A percentile compares a stretch with the other conserved stretches of the same genome.
phyloP scores from a whole-genome alignment of 2,888 invertebrate genomes.

The Hoplodrina blanda region DNA sequence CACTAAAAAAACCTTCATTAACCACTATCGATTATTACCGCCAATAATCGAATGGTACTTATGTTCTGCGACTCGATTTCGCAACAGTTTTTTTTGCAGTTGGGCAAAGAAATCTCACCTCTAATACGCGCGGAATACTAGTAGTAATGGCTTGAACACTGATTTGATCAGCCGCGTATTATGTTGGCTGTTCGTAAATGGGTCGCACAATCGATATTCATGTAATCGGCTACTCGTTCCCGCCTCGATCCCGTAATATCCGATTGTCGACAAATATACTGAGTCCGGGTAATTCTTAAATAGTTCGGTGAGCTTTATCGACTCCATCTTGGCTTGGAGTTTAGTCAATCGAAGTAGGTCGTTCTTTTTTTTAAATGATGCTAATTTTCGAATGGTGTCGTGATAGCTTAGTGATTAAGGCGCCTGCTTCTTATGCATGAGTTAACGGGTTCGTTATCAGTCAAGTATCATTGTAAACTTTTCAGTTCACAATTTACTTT shows the following conservation, averaged over 20 bases:
- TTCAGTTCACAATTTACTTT: no score
- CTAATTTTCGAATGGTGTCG: no score
- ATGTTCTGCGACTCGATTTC: slow-evolving; percentile 56
- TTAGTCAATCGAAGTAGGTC: background rate
- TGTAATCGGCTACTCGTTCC: slow-evolving; percentile 69
- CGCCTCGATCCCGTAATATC: slow-evolving; percentile 62
- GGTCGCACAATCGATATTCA: slow-evolving; percentile 72
- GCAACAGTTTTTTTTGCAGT: slow-evolving; percentile 34
- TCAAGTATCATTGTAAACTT: no score
- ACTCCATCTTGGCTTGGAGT: slow-evolving; percentile 12
- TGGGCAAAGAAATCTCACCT: slow-evolving; percentile 35
- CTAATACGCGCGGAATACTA: slow-evolving; percentile 33
- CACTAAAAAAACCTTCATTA: slow-evolving; percentile 60
- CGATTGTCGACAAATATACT: slow-evolving; percentile 63
- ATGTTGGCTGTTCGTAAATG: slow-evolving; percentile 69
- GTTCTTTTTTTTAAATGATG: no score
- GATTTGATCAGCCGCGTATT: slow-evolving; percentile 65
- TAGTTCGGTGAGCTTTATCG: slow-evolving; percentile 37
- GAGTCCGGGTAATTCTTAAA: slow-evolving; percentile 45
- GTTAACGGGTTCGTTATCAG: no score
- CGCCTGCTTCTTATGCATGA: no score
- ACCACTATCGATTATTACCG: slow-evolving; percentile 59
- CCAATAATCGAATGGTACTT: slow-evolving; percentile 63
- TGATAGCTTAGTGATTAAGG: no score
- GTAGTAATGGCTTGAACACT: slow-evolving; percentile 37